Conservation (phyloP, 2,888 invertebrate species). For the Phyto melanocephala region DNA sequence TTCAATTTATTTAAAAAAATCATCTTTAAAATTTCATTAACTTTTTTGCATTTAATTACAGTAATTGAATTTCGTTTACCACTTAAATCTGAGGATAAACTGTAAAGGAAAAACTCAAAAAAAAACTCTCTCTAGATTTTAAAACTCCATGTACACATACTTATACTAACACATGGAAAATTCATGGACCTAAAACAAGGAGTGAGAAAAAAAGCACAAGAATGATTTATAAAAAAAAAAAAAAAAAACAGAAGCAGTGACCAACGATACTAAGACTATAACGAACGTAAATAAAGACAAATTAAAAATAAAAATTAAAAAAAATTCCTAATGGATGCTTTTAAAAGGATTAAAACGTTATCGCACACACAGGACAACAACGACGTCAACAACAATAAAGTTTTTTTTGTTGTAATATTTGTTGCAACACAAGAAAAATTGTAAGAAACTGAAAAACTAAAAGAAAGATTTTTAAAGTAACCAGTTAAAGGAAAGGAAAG, state of each 20-base stretch:
- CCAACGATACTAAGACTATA: slow-evolving; percentile 45
- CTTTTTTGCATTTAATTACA: slow-evolving; percentile 56
- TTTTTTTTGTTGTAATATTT: slow-evolving; percentile 27
- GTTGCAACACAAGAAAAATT: not conserved
- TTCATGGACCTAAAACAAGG: slow-evolving; percentile 23
- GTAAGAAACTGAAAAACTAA: not conserved
- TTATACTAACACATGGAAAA: not conserved
- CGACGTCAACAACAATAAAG: slow-evolving; percentile 52
- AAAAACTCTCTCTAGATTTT: slow-evolving; percentile 36
- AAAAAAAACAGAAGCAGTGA: slow-evolving; percentile 54
- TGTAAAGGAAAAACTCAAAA: slow-evolving; percentile 2
- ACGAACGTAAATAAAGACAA: slow-evolving; percentile 22
- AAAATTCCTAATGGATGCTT: slow-evolving; percentile 64
- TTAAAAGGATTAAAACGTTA: slow-evolving; percentile 65
- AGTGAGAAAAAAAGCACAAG: not conserved
- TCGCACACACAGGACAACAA: slow-evolving; percentile 56
- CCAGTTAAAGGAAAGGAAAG: not conserved
- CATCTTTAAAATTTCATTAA: too few species aligned
- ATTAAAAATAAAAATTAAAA: slow-evolving; percentile 36
- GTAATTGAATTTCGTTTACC: slow-evolving; percentile 64
- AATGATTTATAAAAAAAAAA: slow-evolving; percentile 3
- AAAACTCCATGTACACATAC: not conserved
- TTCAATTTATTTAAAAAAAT: too few species aligned
- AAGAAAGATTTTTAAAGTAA: slow-evolving; percentile 7
- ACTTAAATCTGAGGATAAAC: slow-evolving; percentile 49